Percentiles rank a stretch among this genome's conserved stretches.
Conservation (phyloP, 2,113 vertebrate species). For the Isurus oxyrinchus region DNA sequence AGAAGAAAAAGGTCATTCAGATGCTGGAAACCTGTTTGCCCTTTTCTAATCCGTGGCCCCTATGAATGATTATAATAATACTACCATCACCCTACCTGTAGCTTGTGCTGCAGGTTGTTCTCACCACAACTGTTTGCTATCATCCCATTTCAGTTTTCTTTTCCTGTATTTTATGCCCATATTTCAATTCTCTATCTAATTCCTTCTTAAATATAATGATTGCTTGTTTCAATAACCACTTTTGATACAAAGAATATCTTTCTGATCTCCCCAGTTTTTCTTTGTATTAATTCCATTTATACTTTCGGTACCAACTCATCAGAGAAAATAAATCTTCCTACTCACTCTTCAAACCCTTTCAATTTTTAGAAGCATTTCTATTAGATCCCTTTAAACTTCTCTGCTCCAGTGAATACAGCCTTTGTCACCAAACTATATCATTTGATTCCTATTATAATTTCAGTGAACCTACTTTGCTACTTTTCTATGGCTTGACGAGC, state of each 20-base stretch:
- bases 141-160: neutral
- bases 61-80: neutral
- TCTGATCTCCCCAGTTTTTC: neutral
- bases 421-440: neutral
- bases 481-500: neutral
- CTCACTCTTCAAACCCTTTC: neutral
- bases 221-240: neutral
- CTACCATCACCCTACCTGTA: neutral
- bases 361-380: neutral
- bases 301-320: neutral
- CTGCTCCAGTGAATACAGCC: neutral
- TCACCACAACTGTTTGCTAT: neutral
- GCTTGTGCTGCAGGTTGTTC: neutral
- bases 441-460: neutral
- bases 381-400: neutral
- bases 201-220: neutral
- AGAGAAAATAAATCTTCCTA: neutral
- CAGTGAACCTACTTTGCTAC: neutral
- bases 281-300: neutral
- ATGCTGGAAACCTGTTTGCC: neutral
- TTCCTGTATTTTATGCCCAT: neutral
- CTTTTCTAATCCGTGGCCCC: neutral
- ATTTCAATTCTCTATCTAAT: neutral
- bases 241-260: neutral
- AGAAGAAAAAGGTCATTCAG: neutral